Evolutionary conservation across 2,888 invertebrate genomes (phyloP).

Genomic region (Agapostemon virescens): DNA sequence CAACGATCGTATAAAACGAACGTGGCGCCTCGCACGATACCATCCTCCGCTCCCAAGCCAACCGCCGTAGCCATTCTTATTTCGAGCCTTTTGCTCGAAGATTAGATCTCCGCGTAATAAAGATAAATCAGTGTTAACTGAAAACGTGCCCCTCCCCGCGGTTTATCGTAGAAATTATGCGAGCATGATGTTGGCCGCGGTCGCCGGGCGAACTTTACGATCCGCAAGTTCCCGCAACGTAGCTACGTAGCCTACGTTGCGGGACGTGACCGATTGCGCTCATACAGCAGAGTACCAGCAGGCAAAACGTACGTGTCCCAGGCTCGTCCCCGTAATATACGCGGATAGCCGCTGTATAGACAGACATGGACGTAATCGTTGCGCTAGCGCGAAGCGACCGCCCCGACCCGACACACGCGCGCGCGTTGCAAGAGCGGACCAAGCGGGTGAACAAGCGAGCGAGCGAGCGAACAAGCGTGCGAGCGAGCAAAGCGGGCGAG

Average conservation of each 20-base stretch:
- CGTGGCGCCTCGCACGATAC: no score
- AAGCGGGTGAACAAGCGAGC: no score
- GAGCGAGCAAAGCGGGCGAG: background rate
- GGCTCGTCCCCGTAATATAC: slow-evolving; percentile 53
- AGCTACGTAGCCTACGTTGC: slow-evolving; percentile 31
- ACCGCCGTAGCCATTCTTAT: no score
- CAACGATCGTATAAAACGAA: no score
- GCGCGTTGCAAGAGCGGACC: background rate
- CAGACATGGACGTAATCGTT: slow-evolving; percentile 29
- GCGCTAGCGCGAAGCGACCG: slow-evolving; percentile 9
- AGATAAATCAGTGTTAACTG: slow-evolving; percentile 14
- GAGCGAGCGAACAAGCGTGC: background rate
- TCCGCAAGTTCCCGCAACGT: slow-evolving; percentile 43
- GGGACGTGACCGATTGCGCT: slow-evolving; percentile 55
- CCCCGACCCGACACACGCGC: background rate
- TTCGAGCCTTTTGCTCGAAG: background rate
- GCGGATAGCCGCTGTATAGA: slow-evolving; percentile 13
- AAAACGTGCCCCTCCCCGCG: background rate
- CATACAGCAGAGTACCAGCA: slow-evolving; percentile 26
- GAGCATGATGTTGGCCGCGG: background rate
- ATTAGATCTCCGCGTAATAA: background rate
- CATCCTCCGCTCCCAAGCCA: no score
- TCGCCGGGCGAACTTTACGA: slow-evolving; percentile 28
- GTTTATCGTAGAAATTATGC: slow-evolving; percentile 17
- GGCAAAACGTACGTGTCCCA: slow-evolving; percentile 55